Base-by-base conservation (phyloP, 2,888 invertebrate genomes). In the Anagyrus pseudococci region DNA sequence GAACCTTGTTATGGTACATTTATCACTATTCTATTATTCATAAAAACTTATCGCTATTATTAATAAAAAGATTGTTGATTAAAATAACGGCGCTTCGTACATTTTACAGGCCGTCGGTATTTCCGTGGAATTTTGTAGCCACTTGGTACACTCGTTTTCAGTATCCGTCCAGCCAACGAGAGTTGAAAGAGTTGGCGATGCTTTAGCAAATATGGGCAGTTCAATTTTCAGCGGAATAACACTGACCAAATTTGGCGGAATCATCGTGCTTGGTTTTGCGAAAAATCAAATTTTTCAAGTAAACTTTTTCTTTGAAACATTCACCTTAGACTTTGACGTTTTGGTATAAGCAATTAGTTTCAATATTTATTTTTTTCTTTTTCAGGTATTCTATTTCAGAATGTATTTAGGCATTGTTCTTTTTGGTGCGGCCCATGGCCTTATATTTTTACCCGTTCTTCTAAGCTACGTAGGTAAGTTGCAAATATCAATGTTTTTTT, bases 341-440 rank as follows among this genome's bases (percentile, higher is more conserved):
- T 8, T 15, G 4, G 15, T 15, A 43, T 43, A 43, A 29, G 29
- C 29, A 10, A 25, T n/a, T n/a, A n/a, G n/a, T n/a, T n/a, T n/a
- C n/a, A n/a, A n/a, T 62, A 41, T 33, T 22, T 17, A 48, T 29
- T 40, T 13, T 46, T 26, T 26, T 47, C 23, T 58, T 60, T 70
- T 70, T 4, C 83, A 90, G 87, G 90, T 92, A 76, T 96, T 94
- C 84, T 97, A 96, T 85, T 97, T 96, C 86, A 88, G 96, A 70
- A 96, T 98, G 95, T 99, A 98, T 83, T 85, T 99, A 77, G 96
- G 97, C 62, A 99, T 99, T 74, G 98, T 99, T 58, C 77, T 98
- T 64, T 92, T 96, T 80, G 99, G 99, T 58, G 98, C 98, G 8
- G 90, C 95, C 4, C 98, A 99, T 82, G 98, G 98, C 19, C 89